Evolutionary conservation across 92 coral and sea anemone genomes (phyloP).

Genomic region (Zoanthus sansibaricus): DNA sequence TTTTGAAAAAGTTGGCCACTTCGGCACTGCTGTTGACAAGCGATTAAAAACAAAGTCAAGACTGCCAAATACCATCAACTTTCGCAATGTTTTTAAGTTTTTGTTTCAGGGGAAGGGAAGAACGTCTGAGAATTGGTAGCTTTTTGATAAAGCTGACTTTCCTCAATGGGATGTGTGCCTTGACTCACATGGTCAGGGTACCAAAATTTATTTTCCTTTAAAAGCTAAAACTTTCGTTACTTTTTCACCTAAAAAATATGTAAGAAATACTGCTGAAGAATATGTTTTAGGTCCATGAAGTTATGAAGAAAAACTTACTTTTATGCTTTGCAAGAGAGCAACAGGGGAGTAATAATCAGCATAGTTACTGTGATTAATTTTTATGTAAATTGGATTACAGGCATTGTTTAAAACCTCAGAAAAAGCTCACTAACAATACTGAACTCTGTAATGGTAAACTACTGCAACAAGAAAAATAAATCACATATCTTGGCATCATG

Average conservation of each 20-base stretch:
- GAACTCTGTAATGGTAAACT: too few species aligned
- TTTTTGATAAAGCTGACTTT: not conserved
- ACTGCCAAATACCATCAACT: too few species aligned
- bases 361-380: not conserved
- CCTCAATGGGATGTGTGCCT: conserved; percentile 1
- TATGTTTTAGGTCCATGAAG: not conserved
- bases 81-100: not conserved
- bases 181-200: conserved; percentile 13
- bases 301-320: not conserved
- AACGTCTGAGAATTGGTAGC: not conserved
- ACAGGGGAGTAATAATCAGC: conserved; percentile 11
- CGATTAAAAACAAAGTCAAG: too few species aligned
- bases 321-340: conserved; percentile 1
- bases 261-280: not conserved
- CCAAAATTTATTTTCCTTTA: conserved; percentile 4
- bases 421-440: too few species aligned
- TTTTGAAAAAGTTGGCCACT: too few species aligned
- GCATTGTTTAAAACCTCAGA: too few species aligned
- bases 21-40: too few species aligned
- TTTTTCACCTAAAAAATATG: not conserved
- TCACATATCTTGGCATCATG: too few species aligned
- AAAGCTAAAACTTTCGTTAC: not conserved
- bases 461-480: too few species aligned
- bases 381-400: too few species aligned
- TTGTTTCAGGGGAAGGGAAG: not conserved